phyloP scores from a whole-genome alignment of 2,888 invertebrate species.

The Deilephila elpenor region DNA sequence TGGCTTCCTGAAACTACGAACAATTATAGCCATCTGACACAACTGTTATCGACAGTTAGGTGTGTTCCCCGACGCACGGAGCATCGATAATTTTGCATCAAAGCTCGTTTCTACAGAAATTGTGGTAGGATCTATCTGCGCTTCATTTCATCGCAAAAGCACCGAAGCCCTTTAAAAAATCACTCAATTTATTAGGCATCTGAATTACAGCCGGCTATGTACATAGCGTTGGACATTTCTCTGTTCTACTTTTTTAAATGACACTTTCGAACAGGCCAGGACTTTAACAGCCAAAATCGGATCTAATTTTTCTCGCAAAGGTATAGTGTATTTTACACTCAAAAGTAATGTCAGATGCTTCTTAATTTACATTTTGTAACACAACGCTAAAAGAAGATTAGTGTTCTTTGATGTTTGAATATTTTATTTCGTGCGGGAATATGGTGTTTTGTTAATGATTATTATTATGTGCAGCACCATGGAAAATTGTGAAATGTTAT shows the following conservation, averaged over 20 bases:
- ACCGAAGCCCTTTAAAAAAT: not conserved
- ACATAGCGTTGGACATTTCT: not conserved
- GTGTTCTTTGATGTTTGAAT: not conserved
- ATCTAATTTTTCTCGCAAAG: conserved; percentile 16
- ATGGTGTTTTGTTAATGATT: not conserved
- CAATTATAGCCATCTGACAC: not conserved
- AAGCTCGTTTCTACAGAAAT: not conserved
- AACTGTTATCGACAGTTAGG: not conserved
- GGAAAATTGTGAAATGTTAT: too few relatives aligned
- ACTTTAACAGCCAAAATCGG: conserved; percentile 9
- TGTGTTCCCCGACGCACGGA: not conserved
- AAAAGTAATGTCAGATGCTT: conserved; percentile 13
- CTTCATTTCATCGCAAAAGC: not conserved
- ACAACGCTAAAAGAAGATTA: not conserved
- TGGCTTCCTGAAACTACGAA: not conserved
- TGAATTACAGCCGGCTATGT: not conserved
- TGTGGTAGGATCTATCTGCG: not conserved
- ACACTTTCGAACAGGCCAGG: conserved; percentile 7
- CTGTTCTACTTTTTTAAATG: conserved; percentile 9
- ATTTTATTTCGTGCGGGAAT: not conserved
- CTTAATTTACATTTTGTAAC: conserved; percentile 2
- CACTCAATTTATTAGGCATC: not conserved
- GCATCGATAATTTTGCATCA: not conserved
- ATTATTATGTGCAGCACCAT: not conserved
- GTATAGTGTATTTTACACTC: conserved; percentile 16